Base-by-base conservation (phyloP, 2,113 vertebrate species). In the Mus pahari region DNA sequence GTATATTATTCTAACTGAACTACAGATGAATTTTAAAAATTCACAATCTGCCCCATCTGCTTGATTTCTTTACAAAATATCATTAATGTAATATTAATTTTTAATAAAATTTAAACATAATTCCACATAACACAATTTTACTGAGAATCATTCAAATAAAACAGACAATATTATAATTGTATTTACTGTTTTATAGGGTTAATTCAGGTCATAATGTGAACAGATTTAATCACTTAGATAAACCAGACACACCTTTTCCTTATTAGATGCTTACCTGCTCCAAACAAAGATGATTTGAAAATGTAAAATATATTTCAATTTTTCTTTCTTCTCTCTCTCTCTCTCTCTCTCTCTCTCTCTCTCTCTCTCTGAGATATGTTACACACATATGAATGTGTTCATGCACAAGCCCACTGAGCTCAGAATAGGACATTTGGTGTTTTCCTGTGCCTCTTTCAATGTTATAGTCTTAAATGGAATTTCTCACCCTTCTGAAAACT, bases 1-100 rank as follows among this genome's bases (percentile, higher is more conserved):
- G 55, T 10, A 94, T 93, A 50, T 88, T 93, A 9, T 91, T 97
- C 50, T 91, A 82, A 75, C 89, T 94, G 62, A 94, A 79, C 74
- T 75, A 92, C 31, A 94, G 26, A 39, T 95, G 33, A 7, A 82
- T 78, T 91, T 90, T 83, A 68, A 86, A 48, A 94, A 89, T 13
- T 9, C 7, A 89, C 4, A 94, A 96, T 95, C 91, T 96, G 86
- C 31, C 93, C 88, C 55, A 55, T 55, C 36, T 90, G 83, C 3
- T 45, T 31, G 3, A 53, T 92, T 81, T 1, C 22, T 60, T 90
- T 71, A 50, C 26, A 84, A 92, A 90, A 13, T 64, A 74, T 53
- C 53, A 97, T 73, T 82, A 94, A 78, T 73, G 3, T 73, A 91
- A 89, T 82, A 94, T 68, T 86, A 96, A 96, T 82, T 88, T 48